Base-by-base conservation (phyloP, 1,140 invertebrate genomes). In the Zaprionus inermis region DNA sequence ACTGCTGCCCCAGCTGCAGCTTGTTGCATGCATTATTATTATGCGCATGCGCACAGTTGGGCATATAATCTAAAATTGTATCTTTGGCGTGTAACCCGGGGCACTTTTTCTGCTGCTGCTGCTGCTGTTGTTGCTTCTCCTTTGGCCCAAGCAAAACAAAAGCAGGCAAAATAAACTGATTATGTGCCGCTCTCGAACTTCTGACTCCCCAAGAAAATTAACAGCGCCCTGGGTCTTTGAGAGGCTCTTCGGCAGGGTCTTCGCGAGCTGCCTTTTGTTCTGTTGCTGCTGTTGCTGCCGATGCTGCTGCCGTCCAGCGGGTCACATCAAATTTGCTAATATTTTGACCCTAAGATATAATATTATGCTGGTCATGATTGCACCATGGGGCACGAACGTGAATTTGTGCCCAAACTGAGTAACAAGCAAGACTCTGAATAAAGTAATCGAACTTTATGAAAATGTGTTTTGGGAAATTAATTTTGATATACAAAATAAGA, bases 31-130 rank as follows among this genome's bases (percentile, higher is more conserved):
- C 80, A 90, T 85, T 89, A 89, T 89, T 90, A 90, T 90, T 90
- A 91, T 91, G 89, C 89, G 89, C 89, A 89, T 91, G 89, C 89
- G 89, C 88, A 82, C 89, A 89, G 80, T 83, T 85, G 88, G 83
- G 70, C 83, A 85, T 89, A 91, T 85, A 91, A 91, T 91, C 89
- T 91, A 91, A 91, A 91, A 91, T 91, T 91, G 89, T 91, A 91
- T 91, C 89, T 91, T 91, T 91, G 89, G 89, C 83, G 89, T 89
- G 89, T 91, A 91, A 89, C 88, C 83, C 78, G 84, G 81, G 89
- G 89, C 89, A 82, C 75, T 88, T 79, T 69, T 64, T 74, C 51
- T 66, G 30, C 55, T 64, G 34, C 41, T 36, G 38, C 30, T 60
- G 64, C 54, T 41, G 44, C 18, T 49, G 44, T 2, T 46, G 18